Conservation (phyloP, 2,113 vertebrate genomes). For the Rhineura floridana region DNA sequence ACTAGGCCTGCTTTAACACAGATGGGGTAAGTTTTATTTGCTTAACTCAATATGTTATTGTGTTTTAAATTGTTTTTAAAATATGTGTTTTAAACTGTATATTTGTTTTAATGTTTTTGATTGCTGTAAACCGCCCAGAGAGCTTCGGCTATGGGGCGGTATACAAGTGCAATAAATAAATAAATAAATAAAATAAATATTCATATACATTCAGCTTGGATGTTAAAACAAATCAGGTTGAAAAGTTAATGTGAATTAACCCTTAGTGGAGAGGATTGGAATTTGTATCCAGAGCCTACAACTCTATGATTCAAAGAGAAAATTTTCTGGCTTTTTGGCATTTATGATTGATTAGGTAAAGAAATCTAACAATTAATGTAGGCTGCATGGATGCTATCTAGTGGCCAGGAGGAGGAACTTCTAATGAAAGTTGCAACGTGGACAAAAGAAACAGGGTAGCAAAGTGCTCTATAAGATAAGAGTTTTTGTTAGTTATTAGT, state of each 20-base stretch:
- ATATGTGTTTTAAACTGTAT: no score
- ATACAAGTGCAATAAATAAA: no score
- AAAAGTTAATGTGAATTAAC: neutral
- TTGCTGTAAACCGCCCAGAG: no score
- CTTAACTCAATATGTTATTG: no score
- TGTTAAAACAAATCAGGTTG: neutral
- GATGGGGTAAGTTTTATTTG: no score
- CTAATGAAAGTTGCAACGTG: fast-evolving
- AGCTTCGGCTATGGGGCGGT: no score
- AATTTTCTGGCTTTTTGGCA: neutral
- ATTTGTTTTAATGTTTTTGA: no score
- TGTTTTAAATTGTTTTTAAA: no score
- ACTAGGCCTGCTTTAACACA: no score
- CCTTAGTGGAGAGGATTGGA: neutral
- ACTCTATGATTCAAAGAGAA: neutral
- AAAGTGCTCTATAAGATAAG: no score
- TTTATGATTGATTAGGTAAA: neutral
- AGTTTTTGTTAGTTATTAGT: neutral
- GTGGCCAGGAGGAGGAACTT: neutral
- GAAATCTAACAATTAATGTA: neutral
- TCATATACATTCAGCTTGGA: no score
- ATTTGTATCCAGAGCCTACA: neutral
- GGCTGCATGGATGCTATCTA: neutral
- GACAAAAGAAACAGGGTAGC: fast-evolving
- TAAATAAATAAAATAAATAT: no score